phyloP scores from a whole-genome alignment of 2,113 vertebrate genomes.

The Lepus americanus region DNA sequence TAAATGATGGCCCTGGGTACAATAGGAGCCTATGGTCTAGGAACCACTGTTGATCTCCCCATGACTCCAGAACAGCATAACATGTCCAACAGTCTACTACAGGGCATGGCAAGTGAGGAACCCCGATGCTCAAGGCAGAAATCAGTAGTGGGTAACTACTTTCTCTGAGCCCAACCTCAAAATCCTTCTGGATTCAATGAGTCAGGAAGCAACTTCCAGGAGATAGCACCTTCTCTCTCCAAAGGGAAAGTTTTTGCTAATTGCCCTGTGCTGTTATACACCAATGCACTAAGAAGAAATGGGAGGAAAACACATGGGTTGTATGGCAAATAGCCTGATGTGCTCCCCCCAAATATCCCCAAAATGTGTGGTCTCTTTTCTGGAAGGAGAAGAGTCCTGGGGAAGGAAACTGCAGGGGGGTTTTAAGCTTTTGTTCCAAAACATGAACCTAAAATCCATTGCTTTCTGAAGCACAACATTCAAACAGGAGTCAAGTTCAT shows the following conservation, averaged over 20 bases:
- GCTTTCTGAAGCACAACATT: constrained; percentile 44
- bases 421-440: background rate
- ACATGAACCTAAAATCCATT: background rate
- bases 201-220: background rate
- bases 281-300: background rate
- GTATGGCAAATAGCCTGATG: background rate
- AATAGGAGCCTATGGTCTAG: background rate
- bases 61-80: background rate
- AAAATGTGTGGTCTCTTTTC: background rate
- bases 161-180: background rate
- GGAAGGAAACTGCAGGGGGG: background rate
- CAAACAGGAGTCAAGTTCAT: constrained; percentile 46
- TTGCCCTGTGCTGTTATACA: background rate
- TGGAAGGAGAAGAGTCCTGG: background rate
- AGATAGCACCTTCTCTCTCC: background rate
- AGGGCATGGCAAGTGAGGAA: background rate
- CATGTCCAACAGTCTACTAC: background rate
- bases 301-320: background rate
- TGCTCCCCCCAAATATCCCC: background rate
- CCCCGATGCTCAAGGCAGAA: background rate
- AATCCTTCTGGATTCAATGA: constrained; percentile 14
- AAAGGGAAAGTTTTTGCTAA: background rate
- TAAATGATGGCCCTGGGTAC: background rate
- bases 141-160: background rate
- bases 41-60: background rate